A percentile compares a stretch with the other conserved stretches of the same genome.
phyloP scores from a whole-genome alignment of 2,888 invertebrate genomes.

The Hemistola chrysoprasaria region DNA sequence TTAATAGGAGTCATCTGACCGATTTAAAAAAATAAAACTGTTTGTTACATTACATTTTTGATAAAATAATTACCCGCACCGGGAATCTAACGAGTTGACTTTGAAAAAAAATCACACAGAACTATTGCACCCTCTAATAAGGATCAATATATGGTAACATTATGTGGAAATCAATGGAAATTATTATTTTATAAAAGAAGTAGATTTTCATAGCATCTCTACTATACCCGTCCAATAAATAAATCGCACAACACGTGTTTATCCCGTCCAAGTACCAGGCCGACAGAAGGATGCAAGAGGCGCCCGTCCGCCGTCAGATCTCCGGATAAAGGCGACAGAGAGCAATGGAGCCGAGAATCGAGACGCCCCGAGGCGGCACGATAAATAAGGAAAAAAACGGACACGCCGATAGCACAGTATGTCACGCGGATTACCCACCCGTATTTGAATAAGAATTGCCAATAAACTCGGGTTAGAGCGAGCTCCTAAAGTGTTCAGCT shows the following conservation, averaged over 20 bases:
- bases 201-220: no score
- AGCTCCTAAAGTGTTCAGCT: conserved; percentile 54
- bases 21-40: no score
- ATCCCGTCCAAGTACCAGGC: conserved; percentile 48
- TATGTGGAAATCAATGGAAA: no score
- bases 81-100: no score
- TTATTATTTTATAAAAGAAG: no score
- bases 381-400: conserved; percentile 74
- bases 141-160: no score
- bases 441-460: conserved; percentile 79
- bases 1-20: no score
- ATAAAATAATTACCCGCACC: no score
- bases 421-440: conserved; percentile 70
- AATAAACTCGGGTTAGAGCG: conserved; percentile 64
- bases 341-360: conserved; percentile 76
- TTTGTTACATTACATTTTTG: no score
- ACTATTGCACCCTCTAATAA: no score
- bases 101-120: no score
- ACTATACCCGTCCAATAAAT: not conserved
- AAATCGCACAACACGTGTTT: conserved; percentile 21
- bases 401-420: conserved; percentile 69
- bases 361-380: conserved; percentile 53
- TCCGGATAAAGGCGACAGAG: conserved; percentile 74
- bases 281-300: conserved; percentile 58
- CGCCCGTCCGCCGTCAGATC: conserved; percentile 73